phyloP scores from a whole-genome alignment of 2,797 vertebrate genomes.

The Cossypha polioptera region DNA sequence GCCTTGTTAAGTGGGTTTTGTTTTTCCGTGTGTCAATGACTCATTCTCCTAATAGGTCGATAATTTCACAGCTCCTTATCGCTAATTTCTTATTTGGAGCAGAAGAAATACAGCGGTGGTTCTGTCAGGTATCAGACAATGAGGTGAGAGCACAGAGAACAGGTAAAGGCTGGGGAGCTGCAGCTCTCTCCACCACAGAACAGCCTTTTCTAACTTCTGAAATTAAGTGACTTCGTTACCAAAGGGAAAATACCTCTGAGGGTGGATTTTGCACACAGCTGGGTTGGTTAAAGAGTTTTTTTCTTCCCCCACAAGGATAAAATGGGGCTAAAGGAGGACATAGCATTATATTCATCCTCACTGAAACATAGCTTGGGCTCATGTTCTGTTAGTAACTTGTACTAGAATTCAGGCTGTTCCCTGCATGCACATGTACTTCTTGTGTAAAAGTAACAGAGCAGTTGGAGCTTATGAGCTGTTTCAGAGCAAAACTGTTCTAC shows the following conservation, averaged over 20 bases:
- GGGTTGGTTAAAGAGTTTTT: background rate
- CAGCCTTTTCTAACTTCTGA: background rate
- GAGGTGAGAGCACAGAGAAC: background rate
- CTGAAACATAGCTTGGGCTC: background rate
- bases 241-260: background rate
- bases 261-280: background rate
- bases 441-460: background rate
- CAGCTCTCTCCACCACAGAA: background rate
- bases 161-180: background rate
- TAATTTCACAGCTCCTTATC: slow-evolving; percentile 38
- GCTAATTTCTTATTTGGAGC: background rate
- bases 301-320: background rate
- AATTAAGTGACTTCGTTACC: background rate
- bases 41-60: slow-evolving; percentile 26
- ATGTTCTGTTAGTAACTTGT: background rate
- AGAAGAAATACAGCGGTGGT: background rate
- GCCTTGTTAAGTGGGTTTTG: slow-evolving; percentile 32
- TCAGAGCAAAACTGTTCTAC: background rate
- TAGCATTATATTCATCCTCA: background rate
- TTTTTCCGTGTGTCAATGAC: slow-evolving; percentile 37
- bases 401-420: background rate
- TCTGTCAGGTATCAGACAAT: background rate
- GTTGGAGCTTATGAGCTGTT: background rate
- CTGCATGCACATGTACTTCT: background rate
- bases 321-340: background rate